Base-by-base conservation (phyloP, 2,888 invertebrate genomes). In the Lepidochrysops patricia region DNA sequence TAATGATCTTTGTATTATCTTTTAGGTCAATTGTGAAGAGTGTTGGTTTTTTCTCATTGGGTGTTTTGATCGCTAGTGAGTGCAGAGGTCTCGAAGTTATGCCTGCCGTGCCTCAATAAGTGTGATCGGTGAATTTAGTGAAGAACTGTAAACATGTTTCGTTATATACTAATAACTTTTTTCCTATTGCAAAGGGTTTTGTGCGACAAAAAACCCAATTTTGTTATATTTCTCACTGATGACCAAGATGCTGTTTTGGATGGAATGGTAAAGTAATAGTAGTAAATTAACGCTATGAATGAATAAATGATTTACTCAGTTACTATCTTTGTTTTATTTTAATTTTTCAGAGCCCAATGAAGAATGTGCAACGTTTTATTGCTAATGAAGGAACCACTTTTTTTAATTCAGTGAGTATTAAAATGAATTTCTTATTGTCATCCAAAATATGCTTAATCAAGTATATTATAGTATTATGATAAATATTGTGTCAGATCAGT, bases 161-260 rank as follows among this genome's bases (percentile, higher is more conserved):
- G 84, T 73, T 80, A 76, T 79, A 72, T 84, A 69, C 70, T 88
- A 61, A 72, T 87, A 65, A 70, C 64, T 48, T 68, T 81, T 61
- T 68, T 76, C 29, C 63, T 79, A 61, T 63, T 72, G 57, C 60
- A 63, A 26, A 43, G 26, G 25, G 70, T 74, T 37, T 64, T 65
- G 59, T 74, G 79, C 65, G 72, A 72, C 57, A 69, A 62, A 35
- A 77, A 72, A 71, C 93, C 94, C 27, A 97, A 97, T 82, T 93
- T 97, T 73, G 89, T 97, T 52, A 73, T 97, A 37, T 89, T 97
- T 67, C 72, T 97, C 58, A 95, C 95, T 0, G 97, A 97, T 77
- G 97, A 97, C 83, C 96, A 97, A 79, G 97, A 97, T 88, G 84
- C 92, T 2, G 82, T 91, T n/a, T 81, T 97, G 57, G 92, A 94